Percentiles rank a stretch among this genome's conserved stretches.
Evolutionary conservation across 2,888 invertebrate genomes (phyloP).

Genomic region (Amitus sp.): DNA sequence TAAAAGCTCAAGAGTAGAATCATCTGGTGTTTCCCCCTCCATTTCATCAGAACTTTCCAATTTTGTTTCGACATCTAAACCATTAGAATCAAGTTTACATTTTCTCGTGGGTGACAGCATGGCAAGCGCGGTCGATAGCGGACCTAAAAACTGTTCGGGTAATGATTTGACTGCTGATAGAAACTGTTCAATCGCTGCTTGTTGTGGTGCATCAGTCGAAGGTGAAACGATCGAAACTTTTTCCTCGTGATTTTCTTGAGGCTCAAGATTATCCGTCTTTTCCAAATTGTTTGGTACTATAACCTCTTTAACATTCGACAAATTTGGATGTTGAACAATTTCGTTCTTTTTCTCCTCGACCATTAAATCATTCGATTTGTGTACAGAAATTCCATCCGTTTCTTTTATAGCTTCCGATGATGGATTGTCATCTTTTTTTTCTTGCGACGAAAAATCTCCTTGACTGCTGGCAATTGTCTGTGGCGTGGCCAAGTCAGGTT

Average conservation of each 20-base stretch:
- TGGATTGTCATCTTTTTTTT: neutral
- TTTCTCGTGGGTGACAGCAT: slow-evolving; percentile 48
- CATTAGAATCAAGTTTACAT: neutral
- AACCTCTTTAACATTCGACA: no score
- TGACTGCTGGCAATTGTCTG: neutral
- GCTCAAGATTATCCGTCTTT: no score
- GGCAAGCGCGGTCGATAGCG: slow-evolving; percentile 54
- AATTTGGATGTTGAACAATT: neutral
- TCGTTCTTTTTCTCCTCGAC: neutral
- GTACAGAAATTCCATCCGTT: neutral
- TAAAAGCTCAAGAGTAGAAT: slow-evolving; percentile 24
- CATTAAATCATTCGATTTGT: no score
- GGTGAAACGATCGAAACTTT: slow-evolving; percentile 10
- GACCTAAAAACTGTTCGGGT: slow-evolving; percentile 56
- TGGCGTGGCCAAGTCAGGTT: neutral
- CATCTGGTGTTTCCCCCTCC: slow-evolving; percentile 11
- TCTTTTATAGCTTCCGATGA: neutral
- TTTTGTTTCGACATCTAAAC: slow-evolving; percentile 14
- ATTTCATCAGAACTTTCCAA: no score
- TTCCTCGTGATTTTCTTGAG: neutral
- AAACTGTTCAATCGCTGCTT: slow-evolving; percentile 51
- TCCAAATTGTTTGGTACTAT: no score
- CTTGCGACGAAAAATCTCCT: neutral
- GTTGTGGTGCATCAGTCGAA: slow-evolving; percentile 21
- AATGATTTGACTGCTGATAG: slow-evolving; percentile 55